Evolutionary conservation across 2,888 invertebrate genomes (phyloP), one percentile per base, ranked within the genome.

Genomic region (Orchesellides sinensis): DNA sequence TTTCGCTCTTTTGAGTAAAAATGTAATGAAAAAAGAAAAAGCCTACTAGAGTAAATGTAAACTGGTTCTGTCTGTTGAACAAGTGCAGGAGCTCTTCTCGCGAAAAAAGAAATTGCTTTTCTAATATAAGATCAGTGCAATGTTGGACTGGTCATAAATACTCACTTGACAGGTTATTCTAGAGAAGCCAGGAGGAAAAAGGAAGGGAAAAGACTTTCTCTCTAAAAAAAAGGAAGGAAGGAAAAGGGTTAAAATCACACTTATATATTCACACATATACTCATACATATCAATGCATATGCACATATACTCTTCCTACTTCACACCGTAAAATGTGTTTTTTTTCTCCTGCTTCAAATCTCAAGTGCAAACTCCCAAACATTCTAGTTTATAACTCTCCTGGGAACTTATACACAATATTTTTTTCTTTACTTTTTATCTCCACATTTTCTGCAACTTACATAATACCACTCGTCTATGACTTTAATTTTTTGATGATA

Each of bases 91-190:
- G 19, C 52, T 21, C 52, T 8, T 52, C 56, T 45, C n/a, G 32
- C 25, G 40, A 65, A 77, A 74, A 84, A 87, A 85, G 84, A 87
- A 87, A 85, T 87, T 87, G 84, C 80, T 87, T 87, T 87, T 87
- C 83, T 85, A 84, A 84, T 84, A 86, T 85, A 85, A 86, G 86
- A 85, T 87, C 87, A 85, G 84, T 85, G 83, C 79, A 85, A 84
- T 84, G 77, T 61, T 77, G 81, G 85, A 84, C 84, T 83, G 78
- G 83, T 84, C 87, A 87, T 87, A 87, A 87, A 85, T 87, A 85
- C 77, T 84, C 74, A 81, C 85, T 84, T 87, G 87, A 87, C 87
- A 87, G 85, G 85, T 87, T 87, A 87, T 87, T 87, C 84, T 87
- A 72, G 29, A 61, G 49, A 75, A 56, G 65, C 40, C 69, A 61